Evolutionary conservation across 2,113 vertebrate genomes (phyloP), one percentile per base, ranked within the genome.

Genomic region (Forbesichthys agassizii): DNA sequence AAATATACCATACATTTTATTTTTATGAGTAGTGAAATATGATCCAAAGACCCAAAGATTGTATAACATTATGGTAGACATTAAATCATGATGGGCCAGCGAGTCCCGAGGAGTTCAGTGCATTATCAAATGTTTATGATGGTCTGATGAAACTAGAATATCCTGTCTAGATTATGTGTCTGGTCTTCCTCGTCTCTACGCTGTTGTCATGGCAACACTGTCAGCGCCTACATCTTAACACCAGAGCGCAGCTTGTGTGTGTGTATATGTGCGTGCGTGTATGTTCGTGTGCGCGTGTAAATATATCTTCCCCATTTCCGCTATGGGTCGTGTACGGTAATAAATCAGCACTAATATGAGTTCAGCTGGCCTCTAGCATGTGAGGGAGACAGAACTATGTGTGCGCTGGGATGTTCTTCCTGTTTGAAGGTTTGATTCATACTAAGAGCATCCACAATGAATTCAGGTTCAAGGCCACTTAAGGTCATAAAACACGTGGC

Each of bases 101-200:
- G 76, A 73, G 61, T 68, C 55, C 62, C 66, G 11, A 75, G 20
- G n/a, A 49, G 61, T 59, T 52, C n/a, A 47, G 60, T 73, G 49
- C 68, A n/a, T 74, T 76, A 86, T 81, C 64, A 75, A 69, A 68
- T 61, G 54, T 69, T 77, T 84, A 86, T 86, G 85, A 83, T 87
- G 87, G 83, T 89, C 83, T 80, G 85, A 87, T 85, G 81, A 83
- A 66, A 58, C 73, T 74, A 75, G 27, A 27, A 80, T 82, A 85
- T 86, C 84, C 81, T 77, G 68, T 81, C 36, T 10, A 61, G 61
- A 78, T 82, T 27, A 27, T 27, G 27, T 27, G 27, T 27, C 27
- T 3, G 27, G 2, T 18, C 73, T 62, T 33, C 7, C 48, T 80
- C 70, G 46, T n/a, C 18, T 64, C 63, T 58, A 46, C 53, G 58